Evolutionary conservation across 2,888 invertebrate species (phyloP).

Genomic region (Agapetus fuscipes): DNA sequence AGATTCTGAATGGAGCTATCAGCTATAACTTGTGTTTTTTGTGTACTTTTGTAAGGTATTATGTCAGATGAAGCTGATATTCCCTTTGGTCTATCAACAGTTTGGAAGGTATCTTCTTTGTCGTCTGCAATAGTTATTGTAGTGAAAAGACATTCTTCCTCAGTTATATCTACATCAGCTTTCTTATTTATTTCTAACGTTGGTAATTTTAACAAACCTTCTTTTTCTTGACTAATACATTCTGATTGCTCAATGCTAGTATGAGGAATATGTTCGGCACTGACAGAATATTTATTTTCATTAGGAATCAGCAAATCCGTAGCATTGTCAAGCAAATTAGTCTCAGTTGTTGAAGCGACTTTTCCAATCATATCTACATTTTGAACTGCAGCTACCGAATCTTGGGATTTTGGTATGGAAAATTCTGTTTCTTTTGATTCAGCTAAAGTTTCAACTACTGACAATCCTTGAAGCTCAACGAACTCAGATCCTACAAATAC

Average conservation of each 20-base stretch:
- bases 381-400: conserved; percentile 29
- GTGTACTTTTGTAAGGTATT: conserved; percentile 32
- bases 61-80: conserved; percentile 28
- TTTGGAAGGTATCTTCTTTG: conserved; percentile 43
- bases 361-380: conserved; percentile 38
- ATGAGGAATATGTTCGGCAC: conserved; percentile 32
- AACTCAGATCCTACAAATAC: conserved; percentile 36
- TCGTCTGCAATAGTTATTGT: conserved; percentile 46
- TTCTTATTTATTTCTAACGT: conserved; percentile 28
- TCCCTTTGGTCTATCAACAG: conserved; percentile 26
- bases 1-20: conserved; percentile 27
- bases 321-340: conserved; percentile 31
- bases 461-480: conserved; percentile 39
- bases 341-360: conserved; percentile 33
- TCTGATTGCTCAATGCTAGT: conserved; percentile 41
- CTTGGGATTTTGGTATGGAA: conserved; percentile 31
- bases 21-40: conserved; percentile 33
- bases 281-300: conserved; percentile 25
- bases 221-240: conserved; percentile 42
- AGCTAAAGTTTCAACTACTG: conserved; percentile 45
- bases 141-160: conserved; percentile 46
- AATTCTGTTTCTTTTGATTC: conserved; percentile 44
- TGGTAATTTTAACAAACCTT: conserved; percentile 32
- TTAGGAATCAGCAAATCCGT: conserved; percentile 29
- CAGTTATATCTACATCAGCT: conserved; percentile 40